phyloP scores from a whole-genome alignment of 2,113 vertebrate genomes.

The Cisticola juncidis region DNA sequence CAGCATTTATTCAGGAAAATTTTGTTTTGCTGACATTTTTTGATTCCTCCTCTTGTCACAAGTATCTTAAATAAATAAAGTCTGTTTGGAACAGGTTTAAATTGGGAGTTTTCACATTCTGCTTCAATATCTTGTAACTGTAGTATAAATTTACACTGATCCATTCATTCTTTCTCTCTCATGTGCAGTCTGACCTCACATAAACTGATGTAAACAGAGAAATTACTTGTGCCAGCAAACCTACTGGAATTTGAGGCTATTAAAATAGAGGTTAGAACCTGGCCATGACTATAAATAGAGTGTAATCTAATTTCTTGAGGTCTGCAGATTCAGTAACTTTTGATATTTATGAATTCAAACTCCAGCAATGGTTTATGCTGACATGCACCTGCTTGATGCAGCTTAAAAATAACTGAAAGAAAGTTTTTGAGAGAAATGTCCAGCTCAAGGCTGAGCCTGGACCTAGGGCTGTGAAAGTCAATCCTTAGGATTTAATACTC shows the following conservation, averaged over 20 bases:
- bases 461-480: not conserved
- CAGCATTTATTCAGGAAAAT: not conserved
- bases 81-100: not conserved
- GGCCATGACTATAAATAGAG: slow-evolving; percentile 8
- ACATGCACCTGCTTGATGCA: not conserved
- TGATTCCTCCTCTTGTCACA: not conserved
- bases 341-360: slow-evolving; percentile 11
- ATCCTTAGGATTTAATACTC: not conserved
- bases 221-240: slow-evolving; percentile 1
- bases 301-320: not conserved
- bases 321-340: slow-evolving; percentile 20
- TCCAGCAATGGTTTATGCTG: slow-evolving; percentile 17
- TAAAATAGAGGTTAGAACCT: slow-evolving; percentile 10
- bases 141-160: not conserved
- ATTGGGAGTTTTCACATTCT: not conserved
- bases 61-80: not conserved
- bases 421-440: not conserved
- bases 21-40: not conserved
- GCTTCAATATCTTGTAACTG: not conserved
- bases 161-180: not conserved
- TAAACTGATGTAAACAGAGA: not conserved
- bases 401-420: not conserved
- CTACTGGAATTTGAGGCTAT: not conserved
- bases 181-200: not conserved
- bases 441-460: not conserved